phyloP scores from a whole-genome alignment of 2,888 invertebrate genomes.

The Drosophila nigricruria region DNA sequence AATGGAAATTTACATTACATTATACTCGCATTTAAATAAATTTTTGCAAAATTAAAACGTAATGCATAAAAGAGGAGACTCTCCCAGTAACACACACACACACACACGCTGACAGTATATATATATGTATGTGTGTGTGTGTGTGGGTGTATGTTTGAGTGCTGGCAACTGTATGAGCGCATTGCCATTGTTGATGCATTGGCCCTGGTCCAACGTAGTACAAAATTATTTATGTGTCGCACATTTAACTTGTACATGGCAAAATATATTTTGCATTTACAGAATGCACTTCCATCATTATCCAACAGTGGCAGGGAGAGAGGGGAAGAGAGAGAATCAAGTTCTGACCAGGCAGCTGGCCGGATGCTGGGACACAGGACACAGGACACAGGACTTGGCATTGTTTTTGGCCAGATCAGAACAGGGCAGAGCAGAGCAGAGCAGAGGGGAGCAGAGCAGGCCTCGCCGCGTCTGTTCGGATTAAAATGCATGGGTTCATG shows the following conservation, averaged over 20 bases:
- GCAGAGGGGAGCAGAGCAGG: slow-evolving; percentile 21
- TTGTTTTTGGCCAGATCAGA: slow-evolving; percentile 44
- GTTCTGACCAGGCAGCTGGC: slow-evolving; percentile 32
- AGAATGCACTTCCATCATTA: slow-evolving; percentile 80
- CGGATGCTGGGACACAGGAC: slow-evolving; percentile 46
- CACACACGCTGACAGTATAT: neutral
- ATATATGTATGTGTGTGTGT: slow-evolving; percentile 2
- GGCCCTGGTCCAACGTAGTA: slow-evolving; percentile 42
- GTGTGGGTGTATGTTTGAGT: slow-evolving; percentile 2
- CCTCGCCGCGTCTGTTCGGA: slow-evolving; percentile 54
- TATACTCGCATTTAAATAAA: slow-evolving; percentile 78
- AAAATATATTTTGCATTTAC: slow-evolving; percentile 79
- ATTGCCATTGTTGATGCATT: slow-evolving; percentile 73
- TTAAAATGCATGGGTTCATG: slow-evolving; percentile 81
- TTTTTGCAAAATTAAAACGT: slow-evolving; percentile 77
- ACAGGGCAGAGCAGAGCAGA: slow-evolving; percentile 18
- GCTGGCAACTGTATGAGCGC: slow-evolving; percentile 35
- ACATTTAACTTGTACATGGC: slow-evolving; percentile 78
- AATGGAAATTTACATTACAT: slow-evolving; percentile 77
- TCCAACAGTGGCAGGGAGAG: slow-evolving; percentile 36
- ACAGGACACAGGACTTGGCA: slow-evolving; percentile 43
- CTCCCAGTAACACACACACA: slow-evolving; percentile 29
- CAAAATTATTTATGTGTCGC: slow-evolving; percentile 78
- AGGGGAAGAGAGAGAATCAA: slow-evolving; percentile 12
- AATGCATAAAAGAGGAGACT: slow-evolving; percentile 63